A percentile compares a stretch with the other conserved stretches of the same genome.
Conservation (phyloP, 2,888 invertebrate genomes). For the Nipponacmea schrenckii region DNA sequence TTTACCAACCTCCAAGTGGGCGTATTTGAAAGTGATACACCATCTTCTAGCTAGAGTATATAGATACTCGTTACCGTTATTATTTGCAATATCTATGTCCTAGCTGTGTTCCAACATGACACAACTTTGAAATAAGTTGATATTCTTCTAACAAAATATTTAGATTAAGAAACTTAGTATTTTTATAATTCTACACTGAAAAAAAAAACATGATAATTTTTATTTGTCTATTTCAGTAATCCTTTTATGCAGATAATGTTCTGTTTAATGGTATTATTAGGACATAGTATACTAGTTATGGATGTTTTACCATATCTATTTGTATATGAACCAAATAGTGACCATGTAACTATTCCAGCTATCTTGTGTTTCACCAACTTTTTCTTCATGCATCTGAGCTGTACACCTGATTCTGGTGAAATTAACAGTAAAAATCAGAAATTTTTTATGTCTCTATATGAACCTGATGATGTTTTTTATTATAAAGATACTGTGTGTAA, state of each 20-base stretch:
- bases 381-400: conserved; percentile 52
- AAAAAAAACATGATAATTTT: no score
- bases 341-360: conserved; percentile 55
- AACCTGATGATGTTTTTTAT: conserved; percentile 54
- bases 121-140: no score
- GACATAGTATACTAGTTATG: conserved; percentile 51
- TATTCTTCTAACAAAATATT: no score
- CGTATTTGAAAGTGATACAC: no score
- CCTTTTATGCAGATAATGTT: conserved; percentile 59
- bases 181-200: no score
- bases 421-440: conserved; percentile 45
- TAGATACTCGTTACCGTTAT: no score
- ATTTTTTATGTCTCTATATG: conserved; percentile 43
- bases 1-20: no score
- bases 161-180: no score
- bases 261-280: conserved; percentile 45
- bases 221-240: conserved; percentile 49
- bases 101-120: no score
- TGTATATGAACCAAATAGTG: conserved; percentile 47
- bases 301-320: conserved; percentile 59
- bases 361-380: conserved; percentile 48
- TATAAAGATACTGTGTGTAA: conserved; percentile 41
- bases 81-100: no score
- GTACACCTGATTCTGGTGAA: conserved; percentile 57
- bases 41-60: no score